Evolutionary conservation across 1,140 invertebrate species (phyloP).

Genomic region (Brachionus koreanus): DNA sequence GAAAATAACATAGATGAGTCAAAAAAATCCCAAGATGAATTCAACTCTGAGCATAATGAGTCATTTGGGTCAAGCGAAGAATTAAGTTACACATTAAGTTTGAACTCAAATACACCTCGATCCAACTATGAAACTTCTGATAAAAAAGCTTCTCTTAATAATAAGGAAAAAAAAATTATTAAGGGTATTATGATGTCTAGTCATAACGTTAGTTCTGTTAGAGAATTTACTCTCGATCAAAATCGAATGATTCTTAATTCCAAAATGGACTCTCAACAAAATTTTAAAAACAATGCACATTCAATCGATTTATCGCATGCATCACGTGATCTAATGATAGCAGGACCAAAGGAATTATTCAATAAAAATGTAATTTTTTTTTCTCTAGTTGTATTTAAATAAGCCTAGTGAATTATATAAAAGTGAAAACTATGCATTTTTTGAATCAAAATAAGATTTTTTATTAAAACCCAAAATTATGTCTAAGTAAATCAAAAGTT

Average conservation of each 20-base stretch:
- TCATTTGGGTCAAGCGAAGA: background rate
- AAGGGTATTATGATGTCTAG: slow-evolving; percentile 40
- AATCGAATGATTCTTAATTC: slow-evolving; percentile 24
- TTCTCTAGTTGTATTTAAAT: background rate
- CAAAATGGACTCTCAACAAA: slow-evolving; percentile 1
- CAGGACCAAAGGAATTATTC: slow-evolving; percentile 35
- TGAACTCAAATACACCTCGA: slow-evolving; percentile 11
- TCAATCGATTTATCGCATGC: slow-evolving; percentile 26
- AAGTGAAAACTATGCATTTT: too few relatives aligned
- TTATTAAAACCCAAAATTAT: too few relatives aligned
- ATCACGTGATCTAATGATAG: slow-evolving; percentile 14
- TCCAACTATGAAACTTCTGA: background rate
- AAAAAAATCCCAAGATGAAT: background rate
- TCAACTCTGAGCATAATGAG: background rate
- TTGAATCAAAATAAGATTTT: too few relatives aligned
- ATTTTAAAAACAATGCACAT: background rate
- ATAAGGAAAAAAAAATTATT: slow-evolving; percentile 14
- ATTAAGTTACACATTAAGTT: slow-evolving; percentile 14
- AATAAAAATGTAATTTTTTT: slow-evolving; percentile 9
- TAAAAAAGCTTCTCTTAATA: background rate
- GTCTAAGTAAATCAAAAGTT: too few relatives aligned
- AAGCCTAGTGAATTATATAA: background rate
- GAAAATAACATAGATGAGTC: background rate
- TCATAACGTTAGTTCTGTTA: slow-evolving; percentile 38
- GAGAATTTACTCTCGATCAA: background rate